phyloP scores from a whole-genome alignment of 2,797 vertebrate genomes.

The Thripadectes ignobilis region DNA sequence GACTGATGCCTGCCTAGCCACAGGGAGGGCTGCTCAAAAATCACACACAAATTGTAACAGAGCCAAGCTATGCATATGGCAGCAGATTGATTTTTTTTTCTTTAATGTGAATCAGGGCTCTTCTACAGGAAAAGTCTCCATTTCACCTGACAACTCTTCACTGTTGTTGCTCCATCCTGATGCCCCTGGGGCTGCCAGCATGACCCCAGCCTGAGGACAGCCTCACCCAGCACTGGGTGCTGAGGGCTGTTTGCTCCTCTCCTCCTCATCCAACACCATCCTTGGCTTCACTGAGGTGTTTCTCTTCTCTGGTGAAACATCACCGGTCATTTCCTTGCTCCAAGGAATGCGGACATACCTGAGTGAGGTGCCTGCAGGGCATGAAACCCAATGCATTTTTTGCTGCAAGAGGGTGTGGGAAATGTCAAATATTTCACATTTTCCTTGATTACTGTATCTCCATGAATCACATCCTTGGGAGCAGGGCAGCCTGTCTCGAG shows the following conservation, averaged over 20 bases:
- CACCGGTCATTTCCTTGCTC: not conserved
- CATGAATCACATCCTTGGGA: not conserved
- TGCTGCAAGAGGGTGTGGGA: not conserved
- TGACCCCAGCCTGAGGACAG: too few species aligned
- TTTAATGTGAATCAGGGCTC: not conserved
- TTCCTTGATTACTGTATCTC: not conserved
- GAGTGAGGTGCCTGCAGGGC: not conserved
- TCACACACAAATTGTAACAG: not conserved
- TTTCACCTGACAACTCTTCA: not conserved
- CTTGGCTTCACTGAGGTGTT: not conserved
- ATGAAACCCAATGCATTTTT: not conserved
- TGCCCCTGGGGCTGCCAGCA: not conserved
- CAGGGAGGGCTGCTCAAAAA: not conserved
- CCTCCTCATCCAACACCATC: rapidly evolving
- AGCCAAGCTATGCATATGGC: not conserved
- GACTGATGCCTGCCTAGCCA: not conserved
- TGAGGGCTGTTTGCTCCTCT: not conserved
- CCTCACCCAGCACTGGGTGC: not conserved
- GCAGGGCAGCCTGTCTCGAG: not conserved
- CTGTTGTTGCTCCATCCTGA: rapidly evolving
- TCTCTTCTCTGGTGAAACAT: not conserved
- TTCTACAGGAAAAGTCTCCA: not conserved
- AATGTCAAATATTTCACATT: not conserved
- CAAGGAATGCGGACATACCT: rapidly evolving
- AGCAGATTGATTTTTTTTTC: not conserved